Evolutionary conservation across 1,140 invertebrate genomes (phyloP), one percentile per base, ranked within the genome.

Genomic region (Zophobas atratus): DNA sequence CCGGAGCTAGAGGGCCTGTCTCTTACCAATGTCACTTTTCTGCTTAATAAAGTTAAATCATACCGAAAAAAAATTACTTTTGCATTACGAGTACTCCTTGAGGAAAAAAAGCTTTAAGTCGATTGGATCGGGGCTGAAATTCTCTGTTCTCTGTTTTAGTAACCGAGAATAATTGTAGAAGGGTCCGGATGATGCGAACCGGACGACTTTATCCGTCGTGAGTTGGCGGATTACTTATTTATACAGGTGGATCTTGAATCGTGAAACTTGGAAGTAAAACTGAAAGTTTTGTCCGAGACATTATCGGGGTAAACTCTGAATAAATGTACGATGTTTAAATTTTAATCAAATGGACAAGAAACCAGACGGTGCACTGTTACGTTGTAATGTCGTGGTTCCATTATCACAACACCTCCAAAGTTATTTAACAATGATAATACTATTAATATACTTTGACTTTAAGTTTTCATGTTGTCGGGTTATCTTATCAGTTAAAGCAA

Each of bases 181-280:
- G 43, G 43, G 43, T 3, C 8, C 43, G 3, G 43, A 8, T 4
- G 43, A 4, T 46, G 43, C 43, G 43, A 46, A 46, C 43, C 43
- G 43, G 43, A 46, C 43, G 43, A 46, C 43, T 46, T 46, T 8
- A 46, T 46, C 43, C 43, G 32, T 57, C 55, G 55, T 57, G 34
- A 57, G 34, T 57, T 34, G 20, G 20, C 34, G 55, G 55, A 57
- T 57, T 57, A 57, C 34, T 57, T 57, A 57, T 57, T 57, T 57
- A 57, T 33, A 57, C 32, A 57, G 55, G 43, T 46, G 43, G 8
- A 8, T 46, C 43, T 8, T 46, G 43, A 46, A 46, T 46, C 8
- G 43, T 3, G 43, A 46, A 46, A 46, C 43, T 46, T 46, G 8
- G 43, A 3, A 46, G 43, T 46, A 3, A 8, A 8, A 8, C 3